These are phyloP conservation scores for Apis laboriosa DNA, from an alignment of 1,140 invertebrate genomes.

Conservation along the genomic window DNA sequence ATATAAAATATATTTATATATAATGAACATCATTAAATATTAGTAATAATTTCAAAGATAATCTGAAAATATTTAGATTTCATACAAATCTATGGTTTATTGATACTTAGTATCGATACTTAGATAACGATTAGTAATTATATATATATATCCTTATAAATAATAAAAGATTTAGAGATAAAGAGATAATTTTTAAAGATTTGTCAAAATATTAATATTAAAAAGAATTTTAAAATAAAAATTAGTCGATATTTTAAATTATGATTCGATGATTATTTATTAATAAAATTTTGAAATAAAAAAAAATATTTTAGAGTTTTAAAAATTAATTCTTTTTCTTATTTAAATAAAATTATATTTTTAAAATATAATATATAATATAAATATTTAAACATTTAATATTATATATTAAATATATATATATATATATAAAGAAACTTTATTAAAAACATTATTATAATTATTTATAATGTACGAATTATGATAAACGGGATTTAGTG, in stretches of 20 bases:
- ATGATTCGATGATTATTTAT: neutral
- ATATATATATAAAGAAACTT: neutral
- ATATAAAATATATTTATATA: neutral
- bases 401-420: neutral
- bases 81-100: neutral
- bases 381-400: neutral
- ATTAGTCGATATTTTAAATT: neutral
- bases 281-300: neutral
- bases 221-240: neutral
- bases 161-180: too few relatives aligned
- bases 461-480: neutral
- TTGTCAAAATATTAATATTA: too few relatives aligned
- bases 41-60: neutral
- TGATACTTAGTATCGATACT: too few relatives aligned
- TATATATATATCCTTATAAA: neutral
- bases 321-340: neutral
- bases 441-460: neutral
- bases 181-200: too few relatives aligned
- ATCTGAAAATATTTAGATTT: neutral
- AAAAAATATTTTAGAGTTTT: neutral
- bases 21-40: neutral
- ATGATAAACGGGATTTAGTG: slow-evolving; percentile 12
- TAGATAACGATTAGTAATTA: too few relatives aligned
- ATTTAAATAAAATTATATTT: neutral
- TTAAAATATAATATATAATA: neutral